Percentiles rank a stretch among this genome's conserved stretches.
phyloP scores from a whole-genome alignment of 2,888 invertebrate genomes.

The Temnothorax rugatulus region DNA sequence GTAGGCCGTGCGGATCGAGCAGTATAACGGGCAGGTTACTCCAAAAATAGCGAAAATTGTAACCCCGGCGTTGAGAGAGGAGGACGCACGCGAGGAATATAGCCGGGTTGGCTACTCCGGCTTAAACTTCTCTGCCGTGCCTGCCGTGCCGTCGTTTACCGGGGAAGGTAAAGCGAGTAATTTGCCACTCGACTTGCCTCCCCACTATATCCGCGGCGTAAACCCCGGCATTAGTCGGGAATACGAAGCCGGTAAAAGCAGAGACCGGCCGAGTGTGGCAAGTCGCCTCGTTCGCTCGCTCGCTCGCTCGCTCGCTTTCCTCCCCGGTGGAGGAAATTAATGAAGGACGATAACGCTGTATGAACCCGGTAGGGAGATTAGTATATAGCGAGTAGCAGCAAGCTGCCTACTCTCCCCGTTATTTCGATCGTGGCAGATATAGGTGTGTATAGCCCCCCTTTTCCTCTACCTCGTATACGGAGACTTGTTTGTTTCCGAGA shows the following conservation, averaged over 20 bases:
- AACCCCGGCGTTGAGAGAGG: background rate
- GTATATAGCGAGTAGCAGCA: background rate
- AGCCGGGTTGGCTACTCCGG: background rate
- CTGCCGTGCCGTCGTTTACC: conserved; percentile 9
- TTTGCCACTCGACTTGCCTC: conserved; percentile 48
- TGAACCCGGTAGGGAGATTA: background rate
- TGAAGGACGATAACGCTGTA: conserved; percentile 13
- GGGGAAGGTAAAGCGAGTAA: conserved; percentile 33
- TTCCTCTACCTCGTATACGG: background rate
- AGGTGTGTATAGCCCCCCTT: background rate
- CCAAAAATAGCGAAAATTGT: conserved; percentile 28
- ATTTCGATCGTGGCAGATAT: background rate
- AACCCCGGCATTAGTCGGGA: conserved; percentile 31
- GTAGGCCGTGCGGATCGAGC: background rate
- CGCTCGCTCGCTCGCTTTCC: conserved; percentile 10
- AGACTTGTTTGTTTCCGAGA: background rate
- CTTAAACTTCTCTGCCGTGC: background rate
- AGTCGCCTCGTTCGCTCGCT: background rate
- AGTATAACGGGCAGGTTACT: background rate
- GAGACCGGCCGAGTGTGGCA: background rate
- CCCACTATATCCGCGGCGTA: conserved; percentile 24
- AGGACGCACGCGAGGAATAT: background rate
- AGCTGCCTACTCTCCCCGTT: background rate
- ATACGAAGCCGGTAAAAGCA: conserved; percentile 41
- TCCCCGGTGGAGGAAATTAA: conserved; percentile 18